Conservation (phyloP, 92 coral and sea anemone genomes). For the Actinernus sp. region DNA sequence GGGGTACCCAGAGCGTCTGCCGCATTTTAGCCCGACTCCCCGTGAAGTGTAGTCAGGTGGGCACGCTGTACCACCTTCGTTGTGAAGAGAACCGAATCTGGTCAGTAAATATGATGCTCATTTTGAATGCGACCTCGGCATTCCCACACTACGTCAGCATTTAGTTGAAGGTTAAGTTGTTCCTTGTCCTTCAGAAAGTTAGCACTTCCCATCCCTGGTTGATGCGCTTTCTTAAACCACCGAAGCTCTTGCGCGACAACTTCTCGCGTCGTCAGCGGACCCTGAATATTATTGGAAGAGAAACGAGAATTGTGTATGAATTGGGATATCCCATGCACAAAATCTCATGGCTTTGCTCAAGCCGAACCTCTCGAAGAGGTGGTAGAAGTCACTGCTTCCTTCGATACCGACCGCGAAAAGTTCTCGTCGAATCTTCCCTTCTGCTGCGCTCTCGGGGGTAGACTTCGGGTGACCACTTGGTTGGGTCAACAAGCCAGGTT, state of each 20-base stretch:
- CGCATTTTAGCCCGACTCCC: constrained; percentile 34
- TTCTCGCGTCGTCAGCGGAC: constrained; percentile 34
- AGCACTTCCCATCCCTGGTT: constrained; percentile 5
- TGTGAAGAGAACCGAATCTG: too few relatives aligned
- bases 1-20: constrained; percentile 35
- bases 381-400: constrained; percentile 44
- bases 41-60: too few relatives aligned
- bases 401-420: too few relatives aligned
- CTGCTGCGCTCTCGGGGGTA: constrained; percentile 18
- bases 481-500: constrained; percentile 5
- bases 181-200: constrained; percentile 15
- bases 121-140: too few relatives aligned
- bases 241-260: constrained; percentile 12
- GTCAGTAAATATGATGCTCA: constrained; percentile 32
- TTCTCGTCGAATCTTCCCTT: too few relatives aligned
- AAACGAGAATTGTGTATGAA: too few relatives aligned
- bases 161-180: too few relatives aligned
- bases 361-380: constrained; percentile 41
- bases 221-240: constrained; percentile 43
- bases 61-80: too few relatives aligned
- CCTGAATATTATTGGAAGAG: constrained; percentile 21
- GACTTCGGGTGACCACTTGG: constrained; percentile 22
- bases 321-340: constrained; percentile 42
- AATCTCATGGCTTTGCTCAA: too few relatives aligned
- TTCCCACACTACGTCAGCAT: too few relatives aligned